Conservation (phyloP, 2,113 vertebrate species). For the Anser cygnoides region DNA sequence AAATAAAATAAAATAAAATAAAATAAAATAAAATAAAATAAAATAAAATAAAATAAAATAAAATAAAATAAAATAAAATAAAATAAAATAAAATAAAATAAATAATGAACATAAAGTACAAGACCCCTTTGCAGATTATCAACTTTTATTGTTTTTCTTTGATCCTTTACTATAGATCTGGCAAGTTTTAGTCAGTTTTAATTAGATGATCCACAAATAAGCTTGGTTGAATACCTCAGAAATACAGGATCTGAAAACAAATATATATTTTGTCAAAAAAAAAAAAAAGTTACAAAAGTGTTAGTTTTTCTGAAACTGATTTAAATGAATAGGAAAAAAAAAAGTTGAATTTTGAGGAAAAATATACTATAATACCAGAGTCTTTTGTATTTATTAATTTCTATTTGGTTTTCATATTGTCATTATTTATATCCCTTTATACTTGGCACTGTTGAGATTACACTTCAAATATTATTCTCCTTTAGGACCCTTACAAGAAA, state of each 20-base stretch:
- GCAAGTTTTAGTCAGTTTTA: background rate
- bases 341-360: background rate
- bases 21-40: background rate
- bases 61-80: no score
- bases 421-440: no score
- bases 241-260: background rate
- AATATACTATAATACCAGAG: background rate
- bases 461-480: no score
- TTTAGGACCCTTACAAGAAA: no score
- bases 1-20: no score
- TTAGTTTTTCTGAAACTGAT: background rate
- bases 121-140: background rate
- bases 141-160: background rate
- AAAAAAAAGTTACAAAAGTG: accelerated
- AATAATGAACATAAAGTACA: background rate
- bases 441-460: no score
- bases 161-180: background rate
- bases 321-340: background rate
- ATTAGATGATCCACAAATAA: background rate
- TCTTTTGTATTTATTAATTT: background rate
- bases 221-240: background rate
- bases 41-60: no score
- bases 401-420: no score
- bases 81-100: background rate
- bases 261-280: background rate